Evolutionary conservation across 2,113 vertebrate species (phyloP).

Genomic region (Pholis gunnellus): DNA sequence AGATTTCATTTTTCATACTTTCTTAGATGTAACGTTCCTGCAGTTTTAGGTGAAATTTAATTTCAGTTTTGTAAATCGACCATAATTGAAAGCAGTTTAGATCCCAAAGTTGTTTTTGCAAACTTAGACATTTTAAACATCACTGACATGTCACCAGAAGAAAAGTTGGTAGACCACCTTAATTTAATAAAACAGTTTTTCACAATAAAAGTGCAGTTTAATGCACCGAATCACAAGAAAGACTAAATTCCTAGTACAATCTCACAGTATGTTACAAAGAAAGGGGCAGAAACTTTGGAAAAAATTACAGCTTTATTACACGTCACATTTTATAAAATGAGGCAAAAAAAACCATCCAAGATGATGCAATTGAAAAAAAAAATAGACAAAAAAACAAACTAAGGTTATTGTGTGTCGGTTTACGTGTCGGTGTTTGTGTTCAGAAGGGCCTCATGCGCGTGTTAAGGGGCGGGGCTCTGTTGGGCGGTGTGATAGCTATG

Average conservation of each 20-base stretch:
- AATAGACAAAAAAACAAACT: neutral
- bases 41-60: neutral
- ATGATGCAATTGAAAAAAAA: neutral
- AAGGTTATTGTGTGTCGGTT: neutral
- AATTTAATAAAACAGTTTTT: neutral
- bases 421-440: slow-evolving; percentile 41
- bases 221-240: neutral
- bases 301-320: slow-evolving; percentile 64
- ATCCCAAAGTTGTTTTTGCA: too few relatives aligned
- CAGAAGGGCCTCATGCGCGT: slow-evolving; percentile 95
- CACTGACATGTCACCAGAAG: neutral
- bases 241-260: neutral
- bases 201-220: neutral
- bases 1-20: neutral
- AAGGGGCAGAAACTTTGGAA: slow-evolving; percentile 3
- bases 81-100: neutral
- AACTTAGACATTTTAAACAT: neutral
- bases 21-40: neutral
- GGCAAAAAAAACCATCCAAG: slow-evolving; percentile 34
- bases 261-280: neutral
- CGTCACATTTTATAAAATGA: slow-evolving; percentile 61
- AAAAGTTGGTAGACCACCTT: neutral
- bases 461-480: slow-evolving; percentile 90
- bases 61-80: neutral
- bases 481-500: slow-evolving; percentile 96